A percentile compares a stretch with the other conserved stretches of the same genome.
These are phyloP conservation scores for Enteromius viviparus DNA, from an alignment of 2,797 vertebrate species.

Conservation along the genomic window DNA sequence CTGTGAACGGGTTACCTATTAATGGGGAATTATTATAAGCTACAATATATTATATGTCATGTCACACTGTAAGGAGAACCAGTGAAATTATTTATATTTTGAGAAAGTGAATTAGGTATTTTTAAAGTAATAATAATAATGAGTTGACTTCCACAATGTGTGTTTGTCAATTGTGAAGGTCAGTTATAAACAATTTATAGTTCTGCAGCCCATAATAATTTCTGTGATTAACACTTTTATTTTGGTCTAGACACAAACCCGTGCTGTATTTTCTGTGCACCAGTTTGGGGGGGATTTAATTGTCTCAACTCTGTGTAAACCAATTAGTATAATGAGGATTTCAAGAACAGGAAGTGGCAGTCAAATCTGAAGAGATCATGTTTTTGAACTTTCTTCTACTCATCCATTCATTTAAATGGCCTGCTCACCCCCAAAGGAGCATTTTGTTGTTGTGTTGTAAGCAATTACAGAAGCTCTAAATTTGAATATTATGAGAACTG, in stretches of 20 bases:
- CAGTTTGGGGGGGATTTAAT: constrained; percentile 49
- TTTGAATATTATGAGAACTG: background rate
- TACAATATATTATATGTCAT: background rate
- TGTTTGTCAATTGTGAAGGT: background rate
- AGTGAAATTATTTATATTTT: background rate
- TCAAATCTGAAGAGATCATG: constrained; percentile 49
- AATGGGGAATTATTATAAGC: background rate
- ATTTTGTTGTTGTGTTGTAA: background rate
- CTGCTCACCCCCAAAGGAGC: background rate
- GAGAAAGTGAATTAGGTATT: background rate
- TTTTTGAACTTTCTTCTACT: constrained; percentile 6
- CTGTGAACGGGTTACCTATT: constrained; percentile 3
- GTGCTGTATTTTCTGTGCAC: constrained; percentile 3
- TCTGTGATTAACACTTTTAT: background rate
- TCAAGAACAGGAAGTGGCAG: constrained; percentile 44
- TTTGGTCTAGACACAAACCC: constrained; percentile 4
- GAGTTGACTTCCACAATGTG: background rate
- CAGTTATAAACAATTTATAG: background rate
- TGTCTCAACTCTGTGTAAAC: constrained; percentile 62
- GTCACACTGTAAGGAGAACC: background rate
- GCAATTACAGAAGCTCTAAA: background rate
- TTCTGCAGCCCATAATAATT: background rate
- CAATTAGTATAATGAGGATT: constrained; percentile 75
- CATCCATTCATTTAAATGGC: constrained; percentile 57
- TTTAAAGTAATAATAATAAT: background rate